Percentiles rank a stretch among this genome's conserved stretches.
Evolutionary conservation across 2,797 vertebrate species (phyloP).

Genomic region (Cirrhinus mrigala): DNA sequence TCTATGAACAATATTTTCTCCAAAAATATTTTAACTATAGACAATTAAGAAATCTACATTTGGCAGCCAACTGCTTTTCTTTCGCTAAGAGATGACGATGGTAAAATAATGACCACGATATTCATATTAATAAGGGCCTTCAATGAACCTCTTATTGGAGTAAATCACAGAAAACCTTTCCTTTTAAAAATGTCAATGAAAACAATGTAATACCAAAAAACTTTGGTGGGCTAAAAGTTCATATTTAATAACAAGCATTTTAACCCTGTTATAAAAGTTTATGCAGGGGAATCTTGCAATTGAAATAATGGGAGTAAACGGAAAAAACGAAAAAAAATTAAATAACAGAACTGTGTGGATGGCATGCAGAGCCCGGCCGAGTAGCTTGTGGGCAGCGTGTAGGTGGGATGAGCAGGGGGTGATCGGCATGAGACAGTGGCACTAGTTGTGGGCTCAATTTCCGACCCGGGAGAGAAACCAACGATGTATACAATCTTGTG

Average conservation of each 20-base stretch:
- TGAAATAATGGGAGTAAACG: constrained; percentile 55
- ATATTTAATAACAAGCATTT: constrained; percentile 56
- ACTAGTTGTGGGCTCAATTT: constrained; percentile 40
- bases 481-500: constrained; percentile 55
- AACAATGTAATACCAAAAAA: constrained; percentile 50
- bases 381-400: constrained; percentile 31
- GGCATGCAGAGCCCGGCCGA: constrained; percentile 42
- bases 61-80: constrained; percentile 49
- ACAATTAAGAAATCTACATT: constrained; percentile 47
- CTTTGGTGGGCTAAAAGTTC: constrained; percentile 50
- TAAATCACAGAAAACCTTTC: constrained; percentile 25
- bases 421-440: constrained; percentile 43
- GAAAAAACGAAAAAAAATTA: too few species aligned
- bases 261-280: constrained; percentile 59
- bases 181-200: constrained; percentile 31
- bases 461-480: constrained; percentile 43
- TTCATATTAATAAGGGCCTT: constrained; percentile 42
- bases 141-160: constrained; percentile 25
- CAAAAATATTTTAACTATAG: constrained; percentile 47
- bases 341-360: constrained; percentile 28
- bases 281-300: constrained; percentile 23
- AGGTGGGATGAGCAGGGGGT: constrained; percentile 16
- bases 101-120: constrained; percentile 42
- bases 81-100: constrained; percentile 33
- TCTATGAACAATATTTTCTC: constrained; percentile 39